Evolutionary conservation across 1,140 invertebrate species (phyloP).

Genomic region (Anagrus nilaparvatae): DNA sequence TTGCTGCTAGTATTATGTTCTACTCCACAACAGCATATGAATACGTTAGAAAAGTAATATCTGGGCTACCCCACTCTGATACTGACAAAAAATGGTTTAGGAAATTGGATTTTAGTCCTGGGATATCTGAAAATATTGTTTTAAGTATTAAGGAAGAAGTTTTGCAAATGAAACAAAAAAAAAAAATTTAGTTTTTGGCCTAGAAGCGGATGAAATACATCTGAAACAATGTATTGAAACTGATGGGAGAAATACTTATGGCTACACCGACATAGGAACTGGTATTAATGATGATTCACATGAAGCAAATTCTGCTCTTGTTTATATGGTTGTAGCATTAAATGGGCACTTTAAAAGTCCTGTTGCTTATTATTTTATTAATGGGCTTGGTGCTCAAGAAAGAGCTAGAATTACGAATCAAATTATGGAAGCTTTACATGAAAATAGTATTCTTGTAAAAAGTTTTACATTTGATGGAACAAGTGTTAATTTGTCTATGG

Average conservation of each 20-base stretch:
- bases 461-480: slow-evolving; percentile 15
- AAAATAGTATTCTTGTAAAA: slow-evolving; percentile 8
- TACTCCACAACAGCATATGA: neutral
- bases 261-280: neutral
- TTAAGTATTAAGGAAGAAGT: neutral
- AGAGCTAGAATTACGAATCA: neutral
- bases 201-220: neutral
- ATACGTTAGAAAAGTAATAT: neutral
- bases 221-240: neutral
- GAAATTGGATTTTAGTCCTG: neutral
- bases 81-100: neutral
- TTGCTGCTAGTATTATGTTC: neutral
- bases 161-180: neutral
- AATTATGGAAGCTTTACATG: slow-evolving; percentile 4
- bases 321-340: slow-evolving; percentile 3
- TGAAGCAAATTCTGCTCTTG: neutral
- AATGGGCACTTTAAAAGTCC: slow-evolving; percentile 2
- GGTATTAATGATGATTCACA: neutral
- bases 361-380: no score
- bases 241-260: neutral
- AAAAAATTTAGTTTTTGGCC: neutral
- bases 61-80: neutral
- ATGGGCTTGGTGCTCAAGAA: neutral
- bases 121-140: neutral
- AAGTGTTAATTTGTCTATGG: slow-evolving; percentile 8